A percentile compares a stretch with the other conserved stretches of the same genome.
phyloP scores from a whole-genome alignment of 2,797 vertebrate genomes.

The Sebastes variabilis region DNA sequence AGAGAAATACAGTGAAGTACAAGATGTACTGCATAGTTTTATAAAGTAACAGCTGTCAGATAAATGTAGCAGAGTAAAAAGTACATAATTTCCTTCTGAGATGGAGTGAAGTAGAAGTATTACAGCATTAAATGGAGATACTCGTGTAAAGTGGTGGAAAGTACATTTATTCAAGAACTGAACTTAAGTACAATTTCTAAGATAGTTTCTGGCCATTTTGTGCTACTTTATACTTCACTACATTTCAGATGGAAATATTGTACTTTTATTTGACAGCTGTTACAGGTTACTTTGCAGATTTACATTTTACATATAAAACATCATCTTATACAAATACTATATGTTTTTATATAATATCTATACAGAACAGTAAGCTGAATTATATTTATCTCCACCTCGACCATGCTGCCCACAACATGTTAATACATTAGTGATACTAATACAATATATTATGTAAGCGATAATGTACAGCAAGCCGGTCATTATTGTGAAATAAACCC shows the following conservation, averaged over 20 bases:
- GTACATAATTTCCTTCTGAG: not conserved
- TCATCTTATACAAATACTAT: not conserved
- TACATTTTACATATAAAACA: not conserved
- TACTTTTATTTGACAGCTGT: not conserved
- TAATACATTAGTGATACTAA: not conserved
- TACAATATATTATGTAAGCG: not conserved
- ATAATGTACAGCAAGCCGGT: no score
- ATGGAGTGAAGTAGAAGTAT: not conserved
- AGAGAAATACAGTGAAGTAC: not conserved
- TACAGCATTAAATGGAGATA: not conserved
- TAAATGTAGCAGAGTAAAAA: not conserved
- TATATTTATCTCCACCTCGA: not conserved
- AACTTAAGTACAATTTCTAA: not conserved
- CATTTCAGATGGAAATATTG: no score
- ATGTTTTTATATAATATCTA: no score
- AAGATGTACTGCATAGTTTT: not conserved
- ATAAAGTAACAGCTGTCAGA: not conserved
- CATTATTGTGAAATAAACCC: no score
- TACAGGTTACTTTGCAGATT: not conserved
- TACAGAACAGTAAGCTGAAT: not conserved
- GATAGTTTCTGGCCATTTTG: not conserved
- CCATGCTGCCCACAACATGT: not conserved
- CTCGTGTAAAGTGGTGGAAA: fast-evolving
- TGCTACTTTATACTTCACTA: not conserved
- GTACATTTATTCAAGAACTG: not conserved